Evolutionary conservation across 2,113 vertebrate genomes (phyloP), one percentile per base, ranked within the genome.

Genomic region (Apodemus speciosus): DNA sequence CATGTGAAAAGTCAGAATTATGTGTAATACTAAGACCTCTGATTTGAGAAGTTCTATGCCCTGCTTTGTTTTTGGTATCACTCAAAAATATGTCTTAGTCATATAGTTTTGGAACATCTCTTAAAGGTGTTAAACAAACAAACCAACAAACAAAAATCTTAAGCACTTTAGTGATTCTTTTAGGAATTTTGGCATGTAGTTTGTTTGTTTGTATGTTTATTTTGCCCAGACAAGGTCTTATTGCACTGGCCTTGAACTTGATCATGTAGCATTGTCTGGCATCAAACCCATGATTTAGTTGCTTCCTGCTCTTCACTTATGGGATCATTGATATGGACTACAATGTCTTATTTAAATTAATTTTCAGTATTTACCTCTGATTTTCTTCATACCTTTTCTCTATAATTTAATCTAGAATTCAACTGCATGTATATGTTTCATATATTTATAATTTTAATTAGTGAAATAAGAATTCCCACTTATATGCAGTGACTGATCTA

Each of bases 401-500:
- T 84, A 62, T 27, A 93, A 80, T 1, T 73, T 85, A 86, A 46
- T 80, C 68, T 79, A 8, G 4, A 86, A 89, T 68, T 83, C 4
- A 6, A 83, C n/a, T 23, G 56, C 9, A 92, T 71, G 7, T 10
- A 58, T 77, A 83, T 87, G 20, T 35, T 88, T 58, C n/a, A 32
- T 51, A 51, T 32, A 53, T 25, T 79, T 91, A 62, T 80, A 79
- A 83, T 90, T 88, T 49, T 75, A 73, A 86, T 85, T 88, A 73
- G 51, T 46, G 32, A 2, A 87, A 69, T 35, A 30, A 88, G 32
- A 35, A 88, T 85, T 43, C 8, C 23, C 21, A 83, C 25, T 92
- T 94, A 4, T 85, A 64, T 11, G 75, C 1, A 90, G 2, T 91
- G 51, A 71, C 23, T n/a, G 25, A 93, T 95, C 95, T 40, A 85